Percentiles rank a stretch among this genome's conserved stretches.
Evolutionary conservation across 2,888 invertebrate species (phyloP).

Genomic region (Sialis fuliginosa): DNA sequence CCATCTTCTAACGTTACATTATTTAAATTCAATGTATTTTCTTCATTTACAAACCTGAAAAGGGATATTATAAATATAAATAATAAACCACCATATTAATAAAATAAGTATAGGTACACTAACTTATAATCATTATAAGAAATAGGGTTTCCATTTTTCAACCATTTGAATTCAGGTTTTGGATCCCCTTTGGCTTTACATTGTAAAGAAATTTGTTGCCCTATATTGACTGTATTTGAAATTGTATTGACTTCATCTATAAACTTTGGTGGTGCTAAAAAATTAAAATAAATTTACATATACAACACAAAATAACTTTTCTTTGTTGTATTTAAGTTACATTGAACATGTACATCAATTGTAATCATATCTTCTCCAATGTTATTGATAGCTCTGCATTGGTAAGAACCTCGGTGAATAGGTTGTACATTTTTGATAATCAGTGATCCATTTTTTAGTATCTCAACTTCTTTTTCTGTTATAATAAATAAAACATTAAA

Average conservation of each 20-base stretch:
- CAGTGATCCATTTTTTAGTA: conserved; percentile 6
- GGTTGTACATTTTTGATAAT: conserved; percentile 2
- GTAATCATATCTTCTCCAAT: conserved; percentile 22
- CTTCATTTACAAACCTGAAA: conserved; percentile 3
- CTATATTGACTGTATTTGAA: conserved; percentile 12
- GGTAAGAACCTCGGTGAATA: conserved; percentile 20
- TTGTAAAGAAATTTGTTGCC: conserved; percentile 20
- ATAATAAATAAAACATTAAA: neutral
- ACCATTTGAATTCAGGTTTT: conserved; percentile 27
- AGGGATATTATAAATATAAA: neutral
- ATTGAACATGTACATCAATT: conserved; percentile 21
- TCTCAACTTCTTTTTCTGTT: neutral
- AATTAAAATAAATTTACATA: neutral
- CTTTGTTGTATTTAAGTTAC: conserved; percentile 15
- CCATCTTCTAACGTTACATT: conserved; percentile 18
- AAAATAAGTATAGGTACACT: too few relatives aligned
- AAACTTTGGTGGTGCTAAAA: conserved; percentile 8
- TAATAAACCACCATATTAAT: too few relatives aligned
- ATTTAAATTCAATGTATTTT: neutral
- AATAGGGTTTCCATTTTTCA: conserved; percentile 24
- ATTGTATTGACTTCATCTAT: conserved; percentile 5
- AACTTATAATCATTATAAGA: too few relatives aligned
- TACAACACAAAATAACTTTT: neutral
- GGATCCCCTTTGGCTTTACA: conserved; percentile 26
- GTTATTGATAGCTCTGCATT: conserved; percentile 24